Conservation (phyloP, 1,140 invertebrate species). For the Drosophila subobscura region DNA sequence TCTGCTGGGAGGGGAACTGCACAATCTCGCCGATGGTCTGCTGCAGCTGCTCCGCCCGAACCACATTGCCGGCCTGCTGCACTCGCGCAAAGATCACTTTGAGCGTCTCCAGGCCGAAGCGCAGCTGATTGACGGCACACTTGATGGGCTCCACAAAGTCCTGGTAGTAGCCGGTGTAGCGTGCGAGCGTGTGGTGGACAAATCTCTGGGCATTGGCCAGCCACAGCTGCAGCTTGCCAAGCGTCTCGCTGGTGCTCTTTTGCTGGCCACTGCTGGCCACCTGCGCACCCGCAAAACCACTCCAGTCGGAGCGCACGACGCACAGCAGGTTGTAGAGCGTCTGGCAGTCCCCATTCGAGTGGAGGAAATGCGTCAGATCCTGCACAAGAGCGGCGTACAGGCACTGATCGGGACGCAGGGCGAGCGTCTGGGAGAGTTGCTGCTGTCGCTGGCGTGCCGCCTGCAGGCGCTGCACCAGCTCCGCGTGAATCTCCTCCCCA, state of each 20-base stretch:
- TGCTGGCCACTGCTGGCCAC: constrained; percentile 35
- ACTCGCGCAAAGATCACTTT: constrained; percentile 56
- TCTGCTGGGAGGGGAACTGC: constrained; percentile 59
- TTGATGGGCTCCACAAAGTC: constrained; percentile 77
- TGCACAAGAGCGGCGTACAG: constrained; percentile 84
- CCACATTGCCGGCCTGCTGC: constrained; percentile 49
- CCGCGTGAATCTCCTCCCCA: constrained; percentile 60
- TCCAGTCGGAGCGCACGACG: constrained; percentile 44
- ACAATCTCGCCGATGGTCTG: constrained; percentile 59
- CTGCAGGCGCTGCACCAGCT: constrained; percentile 75
- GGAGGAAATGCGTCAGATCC: constrained; percentile 72
- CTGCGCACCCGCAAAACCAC: constrained; percentile 21
- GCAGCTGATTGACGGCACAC: constrained; percentile 65
- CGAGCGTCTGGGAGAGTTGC: constrained; percentile 83
- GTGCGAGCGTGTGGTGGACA: constrained; percentile 64
- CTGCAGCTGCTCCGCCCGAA: constrained; percentile 44
- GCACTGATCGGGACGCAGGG: constrained; percentile 85
- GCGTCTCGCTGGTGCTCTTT: constrained; percentile 41
- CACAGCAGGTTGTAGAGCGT: constrained; percentile 47
- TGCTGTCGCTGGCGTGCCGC: constrained; percentile 71
- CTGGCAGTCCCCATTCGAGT: constrained; percentile 67
- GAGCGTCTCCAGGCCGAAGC: constrained; percentile 67
- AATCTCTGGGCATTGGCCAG: constrained; percentile 76
- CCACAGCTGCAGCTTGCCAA: constrained; percentile 76
- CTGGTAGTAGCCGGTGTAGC: constrained; percentile 69